Conservation (phyloP, 2,888 invertebrate genomes). For the Tachina grossa region DNA sequence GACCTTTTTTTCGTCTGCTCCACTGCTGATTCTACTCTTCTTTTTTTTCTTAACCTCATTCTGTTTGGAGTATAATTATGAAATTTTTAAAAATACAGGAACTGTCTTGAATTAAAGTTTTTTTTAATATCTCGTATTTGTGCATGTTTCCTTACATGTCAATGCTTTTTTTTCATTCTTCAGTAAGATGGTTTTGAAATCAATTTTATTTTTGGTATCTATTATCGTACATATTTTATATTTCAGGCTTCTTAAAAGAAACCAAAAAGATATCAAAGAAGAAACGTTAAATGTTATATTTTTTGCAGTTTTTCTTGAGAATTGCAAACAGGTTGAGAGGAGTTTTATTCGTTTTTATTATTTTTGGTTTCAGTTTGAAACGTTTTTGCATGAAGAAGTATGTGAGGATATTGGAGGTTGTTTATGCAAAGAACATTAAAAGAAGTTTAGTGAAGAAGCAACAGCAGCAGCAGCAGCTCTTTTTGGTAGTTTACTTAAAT, state of each 20-base stretch:
- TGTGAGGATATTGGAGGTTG: constrained; percentile 37
- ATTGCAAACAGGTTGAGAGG: constrained; percentile 63
- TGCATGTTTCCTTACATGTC: constrained; percentile 14
- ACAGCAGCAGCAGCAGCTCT: constrained; percentile 3
- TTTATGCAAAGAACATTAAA: constrained; percentile 16
- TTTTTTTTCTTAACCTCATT: constrained; percentile 6
- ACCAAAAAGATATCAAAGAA: constrained; percentile 18
- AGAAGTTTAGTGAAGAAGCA: constrained; percentile 13
- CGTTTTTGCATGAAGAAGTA: not conserved
- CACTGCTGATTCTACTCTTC: not conserved
- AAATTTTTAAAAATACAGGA: constrained; percentile 51
- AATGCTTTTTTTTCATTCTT: not conserved
- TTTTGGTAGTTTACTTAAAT: constrained; percentile 60
- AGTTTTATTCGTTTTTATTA: not conserved
- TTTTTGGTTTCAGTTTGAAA: not conserved
- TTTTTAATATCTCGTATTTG: not conserved
- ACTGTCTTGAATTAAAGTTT: constrained; percentile 41
- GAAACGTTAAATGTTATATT: constrained; percentile 26
- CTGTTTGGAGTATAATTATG: constrained; percentile 32
- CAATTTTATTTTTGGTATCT: constrained; percentile 42
- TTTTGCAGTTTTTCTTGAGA: constrained; percentile 56
- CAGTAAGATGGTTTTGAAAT: constrained; percentile 24
- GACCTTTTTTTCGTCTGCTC: constrained; percentile 53
- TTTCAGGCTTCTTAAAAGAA: constrained; percentile 59
- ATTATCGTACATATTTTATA: constrained; percentile 57